A percentile compares a stretch with the other conserved stretches of the same genome.
phyloP scores from a whole-genome alignment of 2,113 vertebrate genomes.

The Tauraco erythrolophus region DNA sequence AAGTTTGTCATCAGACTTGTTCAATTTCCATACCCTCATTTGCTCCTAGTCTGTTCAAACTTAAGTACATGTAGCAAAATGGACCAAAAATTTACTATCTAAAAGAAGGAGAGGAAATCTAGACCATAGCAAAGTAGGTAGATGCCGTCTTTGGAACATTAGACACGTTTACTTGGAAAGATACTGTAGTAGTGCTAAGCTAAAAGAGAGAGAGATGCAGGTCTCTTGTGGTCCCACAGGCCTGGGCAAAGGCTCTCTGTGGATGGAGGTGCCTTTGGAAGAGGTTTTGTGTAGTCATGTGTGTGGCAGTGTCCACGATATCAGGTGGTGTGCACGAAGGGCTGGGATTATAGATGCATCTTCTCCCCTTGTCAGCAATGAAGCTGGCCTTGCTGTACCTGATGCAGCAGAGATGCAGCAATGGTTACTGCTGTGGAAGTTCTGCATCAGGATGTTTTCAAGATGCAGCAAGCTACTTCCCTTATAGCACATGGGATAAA shows the following conservation, averaged over 20 bases:
- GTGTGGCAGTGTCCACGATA: neutral
- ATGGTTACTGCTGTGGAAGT: neutral
- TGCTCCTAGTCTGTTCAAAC: neutral
- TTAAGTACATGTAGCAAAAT: neutral
- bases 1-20: neutral
- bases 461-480: neutral
- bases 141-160: neutral
- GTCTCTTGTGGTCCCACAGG: neutral
- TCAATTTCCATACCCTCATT: neutral
- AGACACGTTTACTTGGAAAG: neutral
- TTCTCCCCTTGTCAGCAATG: neutral
- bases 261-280: neutral
- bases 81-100: neutral
- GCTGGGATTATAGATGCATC: neutral
- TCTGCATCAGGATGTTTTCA: neutral
- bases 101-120: neutral
- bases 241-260: neutral
- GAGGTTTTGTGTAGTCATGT: neutral
- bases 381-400: neutral
- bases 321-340: neutral
- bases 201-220: neutral
- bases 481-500: neutral
- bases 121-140: neutral
- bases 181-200: fast-evolving
- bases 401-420: neutral